These are phyloP conservation scores for Diuraphis noxia DNA, from an alignment of 1,140 invertebrate genomes.

Conservation along the genomic window DNA sequence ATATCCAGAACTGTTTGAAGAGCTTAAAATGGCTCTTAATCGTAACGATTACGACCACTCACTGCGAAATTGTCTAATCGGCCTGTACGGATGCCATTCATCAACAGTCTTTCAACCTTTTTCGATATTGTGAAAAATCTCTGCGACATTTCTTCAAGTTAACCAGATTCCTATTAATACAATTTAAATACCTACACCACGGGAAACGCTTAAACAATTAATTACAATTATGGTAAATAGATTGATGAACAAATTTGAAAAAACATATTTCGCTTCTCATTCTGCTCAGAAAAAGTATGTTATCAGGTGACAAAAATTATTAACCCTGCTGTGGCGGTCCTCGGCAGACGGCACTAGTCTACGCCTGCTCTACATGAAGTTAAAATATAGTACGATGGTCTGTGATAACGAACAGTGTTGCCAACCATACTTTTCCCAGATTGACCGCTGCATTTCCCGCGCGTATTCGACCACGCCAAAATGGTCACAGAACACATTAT, in stretches of 20 bases:
- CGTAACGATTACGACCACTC: not conserved
- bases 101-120: conserved; percentile 59
- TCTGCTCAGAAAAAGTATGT: not conserved
- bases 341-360: not conserved
- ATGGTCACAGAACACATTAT: no score
- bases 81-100: conserved; percentile 54
- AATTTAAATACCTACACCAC: not conserved
- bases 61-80: conserved; percentile 54
- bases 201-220: not conserved
- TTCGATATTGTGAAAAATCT: conserved; percentile 59
- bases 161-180: not conserved
- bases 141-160: conserved; percentile 59
- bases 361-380: no score
- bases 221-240: not conserved
- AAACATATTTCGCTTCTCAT: not conserved
- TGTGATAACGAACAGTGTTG: not conserved
- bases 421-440: not conserved
- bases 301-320: conserved; percentile 4
- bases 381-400: not conserved
- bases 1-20: not conserved
- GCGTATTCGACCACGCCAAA: not conserved
- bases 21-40: not conserved
- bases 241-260: not conserved
- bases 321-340: not conserved
- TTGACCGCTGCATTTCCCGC: not conserved